Evolutionary conservation across 2,888 invertebrate species (phyloP).

Genomic region (Tenodera sinensis): DNA sequence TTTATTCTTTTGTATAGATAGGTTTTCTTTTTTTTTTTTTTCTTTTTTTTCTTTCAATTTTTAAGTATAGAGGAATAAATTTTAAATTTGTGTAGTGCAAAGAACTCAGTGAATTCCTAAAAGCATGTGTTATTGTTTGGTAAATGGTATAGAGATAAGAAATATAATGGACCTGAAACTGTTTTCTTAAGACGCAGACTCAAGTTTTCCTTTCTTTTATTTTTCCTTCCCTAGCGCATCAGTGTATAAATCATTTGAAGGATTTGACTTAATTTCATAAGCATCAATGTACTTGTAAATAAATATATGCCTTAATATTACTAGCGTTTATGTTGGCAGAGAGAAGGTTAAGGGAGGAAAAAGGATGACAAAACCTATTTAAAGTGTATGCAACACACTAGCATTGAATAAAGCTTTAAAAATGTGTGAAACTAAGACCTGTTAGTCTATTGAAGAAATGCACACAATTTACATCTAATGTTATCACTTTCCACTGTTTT

Average conservation of each 20-base stretch:
- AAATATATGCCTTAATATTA: conserved; percentile 21
- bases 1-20: conserved; percentile 1
- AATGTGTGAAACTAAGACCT: background rate
- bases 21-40: too few relatives aligned
- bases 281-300: conserved; percentile 19
- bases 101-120: background rate
- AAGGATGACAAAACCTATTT: background rate
- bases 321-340: conserved; percentile 21
- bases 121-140: conserved; percentile 5
- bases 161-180: background rate
- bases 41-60: background rate
- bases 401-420: background rate
- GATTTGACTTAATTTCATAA: background rate
- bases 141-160: background rate
- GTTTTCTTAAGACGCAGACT: background rate
- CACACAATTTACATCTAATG: background rate
- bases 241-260: background rate
- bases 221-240: background rate
- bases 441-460: background rate
- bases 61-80: background rate
- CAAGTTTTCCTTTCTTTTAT: background rate
- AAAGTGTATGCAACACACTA: background rate
- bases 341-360: background rate
- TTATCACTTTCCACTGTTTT: background rate
- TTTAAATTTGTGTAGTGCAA: conserved; percentile 11